Evolutionary conservation across 2,888 invertebrate genomes (phyloP).

Genomic region (Andrena dorsata): DNA sequence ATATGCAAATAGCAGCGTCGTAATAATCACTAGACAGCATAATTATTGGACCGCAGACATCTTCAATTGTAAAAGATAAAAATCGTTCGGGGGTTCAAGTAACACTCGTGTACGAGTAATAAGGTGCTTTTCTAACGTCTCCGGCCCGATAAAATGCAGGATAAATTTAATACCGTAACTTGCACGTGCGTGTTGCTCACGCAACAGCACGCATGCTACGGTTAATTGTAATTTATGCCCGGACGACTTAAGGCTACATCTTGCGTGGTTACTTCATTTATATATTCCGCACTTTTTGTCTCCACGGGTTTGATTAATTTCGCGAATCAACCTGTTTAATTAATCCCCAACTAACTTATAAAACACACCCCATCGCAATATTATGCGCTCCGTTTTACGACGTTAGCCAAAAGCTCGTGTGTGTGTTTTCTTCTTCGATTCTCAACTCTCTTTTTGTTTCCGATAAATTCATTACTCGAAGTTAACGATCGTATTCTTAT

Average conservation of each 20-base stretch:
- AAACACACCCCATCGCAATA: conserved; percentile 25
- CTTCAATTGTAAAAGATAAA: conserved; percentile 26
- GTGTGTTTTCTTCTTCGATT: background rate
- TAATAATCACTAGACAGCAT: conserved; percentile 54
- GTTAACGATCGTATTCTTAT: background rate
- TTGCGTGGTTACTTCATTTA: conserved; percentile 54
- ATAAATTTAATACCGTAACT: conserved; percentile 70
- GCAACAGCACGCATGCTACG: conserved; percentile 63
- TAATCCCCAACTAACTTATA: conserved; percentile 43
- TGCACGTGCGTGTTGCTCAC: conserved; percentile 66
- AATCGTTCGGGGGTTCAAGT: background rate
- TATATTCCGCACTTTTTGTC: conserved; percentile 54
- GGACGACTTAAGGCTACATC: conserved; percentile 58
- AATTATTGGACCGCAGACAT: conserved; percentile 48
- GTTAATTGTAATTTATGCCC: conserved; percentile 78
- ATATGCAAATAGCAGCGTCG: conserved; percentile 39
- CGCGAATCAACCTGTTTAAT: conserved; percentile 53
- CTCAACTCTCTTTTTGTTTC: background rate
- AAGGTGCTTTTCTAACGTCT: conserved; percentile 24
- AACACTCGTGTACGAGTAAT: conserved; percentile 7
- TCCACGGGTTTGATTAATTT: conserved; percentile 56
- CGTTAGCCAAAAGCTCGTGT: background rate
- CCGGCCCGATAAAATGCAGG: conserved; percentile 62
- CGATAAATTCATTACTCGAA: conserved; percentile 8
- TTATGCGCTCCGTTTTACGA: conserved; percentile 29